Evolutionary conservation across 2,113 vertebrate species (phyloP).

Genomic region (Myanophis thanlyinensis): DNA sequence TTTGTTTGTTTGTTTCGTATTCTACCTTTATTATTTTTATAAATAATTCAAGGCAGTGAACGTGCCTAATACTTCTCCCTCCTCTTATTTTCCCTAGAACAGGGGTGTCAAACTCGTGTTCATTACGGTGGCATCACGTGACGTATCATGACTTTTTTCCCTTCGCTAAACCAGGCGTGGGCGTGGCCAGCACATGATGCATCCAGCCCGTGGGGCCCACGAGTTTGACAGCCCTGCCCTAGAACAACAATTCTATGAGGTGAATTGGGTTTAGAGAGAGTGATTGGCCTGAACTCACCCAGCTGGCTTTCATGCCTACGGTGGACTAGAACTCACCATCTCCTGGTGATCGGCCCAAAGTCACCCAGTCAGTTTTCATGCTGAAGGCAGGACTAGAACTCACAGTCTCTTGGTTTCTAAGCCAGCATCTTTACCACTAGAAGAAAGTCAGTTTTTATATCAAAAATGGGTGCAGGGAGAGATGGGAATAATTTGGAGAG

Average conservation of each 20-base stretch:
- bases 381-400: background rate
- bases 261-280: background rate
- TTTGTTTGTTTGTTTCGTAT: too few relatives aligned
- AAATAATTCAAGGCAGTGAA: background rate
- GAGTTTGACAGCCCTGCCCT: too few relatives aligned
- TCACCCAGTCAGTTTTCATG: background rate
- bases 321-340: background rate
- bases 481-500: background rate
- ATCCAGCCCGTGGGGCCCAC: too few relatives aligned
- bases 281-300: background rate
- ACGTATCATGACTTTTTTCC: too few relatives aligned
- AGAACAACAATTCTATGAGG: background rate
- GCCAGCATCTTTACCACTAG: background rate
- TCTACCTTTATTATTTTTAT: background rate
- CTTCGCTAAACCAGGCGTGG: too few relatives aligned
- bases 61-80: background rate
- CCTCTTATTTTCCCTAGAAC: background rate
- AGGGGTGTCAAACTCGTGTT: too few relatives aligned
- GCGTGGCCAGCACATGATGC: too few relatives aligned
- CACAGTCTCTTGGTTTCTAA: background rate
- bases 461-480: background rate
- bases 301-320: background rate
- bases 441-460: background rate
- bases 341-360: background rate
- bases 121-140: too few relatives aligned